Conservation (phyloP, 2,888 invertebrate genomes). For the Pseudoips prasinana region DNA sequence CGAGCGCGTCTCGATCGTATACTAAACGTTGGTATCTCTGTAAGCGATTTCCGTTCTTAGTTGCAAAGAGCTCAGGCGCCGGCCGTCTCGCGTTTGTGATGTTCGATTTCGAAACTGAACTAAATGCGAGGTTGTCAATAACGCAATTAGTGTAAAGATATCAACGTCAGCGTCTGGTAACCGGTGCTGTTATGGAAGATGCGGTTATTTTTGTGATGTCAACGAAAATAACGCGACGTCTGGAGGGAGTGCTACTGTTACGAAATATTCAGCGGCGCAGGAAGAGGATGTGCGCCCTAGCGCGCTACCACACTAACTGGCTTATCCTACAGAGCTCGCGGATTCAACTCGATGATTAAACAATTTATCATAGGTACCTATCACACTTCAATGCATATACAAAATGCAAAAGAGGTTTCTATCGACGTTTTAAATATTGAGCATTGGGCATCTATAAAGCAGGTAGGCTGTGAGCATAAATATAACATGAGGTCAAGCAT, state of each 20-base stretch:
- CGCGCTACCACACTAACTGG: constrained; percentile 17
- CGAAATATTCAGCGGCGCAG: constrained; percentile 64
- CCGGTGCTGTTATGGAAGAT: constrained; percentile 67
- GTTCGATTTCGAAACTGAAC: constrained; percentile 56
- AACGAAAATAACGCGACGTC: constrained; percentile 72
- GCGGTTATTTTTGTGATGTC: constrained; percentile 78
- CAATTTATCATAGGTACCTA: too few species aligned
- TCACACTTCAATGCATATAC: too few species aligned
- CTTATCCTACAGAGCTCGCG: neutral
- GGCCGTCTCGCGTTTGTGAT: constrained; percentile 11
- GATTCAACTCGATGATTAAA: too few species aligned
- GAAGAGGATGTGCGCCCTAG: constrained; percentile 70
- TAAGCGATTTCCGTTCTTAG: constrained; percentile 11
- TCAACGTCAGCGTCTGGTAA: constrained; percentile 72
- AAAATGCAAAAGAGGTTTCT: too few species aligned
- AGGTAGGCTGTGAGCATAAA: too few species aligned
- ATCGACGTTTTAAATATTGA: too few species aligned
- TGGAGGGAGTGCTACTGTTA: constrained; percentile 63
- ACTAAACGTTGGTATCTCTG: constrained; percentile 12
- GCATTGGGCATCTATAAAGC: too few species aligned
- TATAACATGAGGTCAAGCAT: too few species aligned
- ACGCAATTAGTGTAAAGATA: constrained; percentile 77
- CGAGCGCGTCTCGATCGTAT: constrained; percentile 34
- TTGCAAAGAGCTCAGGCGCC: constrained; percentile 22
- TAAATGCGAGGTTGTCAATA: constrained; percentile 72